Base-by-base conservation (phyloP, 2,888 invertebrate genomes). In the Caenorhabditis sp. region DNA sequence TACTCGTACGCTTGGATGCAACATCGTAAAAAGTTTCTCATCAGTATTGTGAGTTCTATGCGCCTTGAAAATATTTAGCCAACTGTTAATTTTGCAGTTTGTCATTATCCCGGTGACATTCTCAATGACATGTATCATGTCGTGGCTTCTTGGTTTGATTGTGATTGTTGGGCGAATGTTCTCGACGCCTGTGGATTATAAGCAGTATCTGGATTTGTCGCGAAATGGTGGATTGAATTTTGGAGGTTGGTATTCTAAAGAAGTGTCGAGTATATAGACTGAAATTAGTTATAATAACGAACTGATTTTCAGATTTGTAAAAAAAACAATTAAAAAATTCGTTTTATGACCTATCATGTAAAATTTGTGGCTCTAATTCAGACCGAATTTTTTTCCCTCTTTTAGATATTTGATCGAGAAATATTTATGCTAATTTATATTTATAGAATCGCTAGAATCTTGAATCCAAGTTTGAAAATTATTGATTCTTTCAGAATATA, bases 1-100 rank as follows among this genome's bases (percentile, higher is more conserved):
- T 87, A 87, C 76, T 82, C 83, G 14, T 86, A 86, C 62, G 83
- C 84, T 12, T 86, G 87, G 85, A 78, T 83, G 59, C 85, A 86
- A 54, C 86, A 86, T 61, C 75, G 86, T 23, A 86, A 86, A 70
- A 86, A 86, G 74, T 86, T 86, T 66, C 60, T 86, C 20, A 63
- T 85, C 43, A 82, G 84, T 25, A 79, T 85, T 75, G 85, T 85
- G 60, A 77, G 76, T 63, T 53, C 10, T 43, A 31, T 31, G 31
- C 10, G n/a, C 10, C 31, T 31, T 31, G 31, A 31, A 31, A 31
- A 31, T 31, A n/a, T n/a, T n/a, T n/a, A n/a, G n/a, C n/a, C n/a
- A n/a, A n/a, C n/a, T n/a, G n/a, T n/a, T n/a, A n/a, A n/a, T 52
- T 38, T 68, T 83, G 20, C 73, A 85, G 84, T 83, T 86, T 68